phyloP scores from a whole-genome alignment of 2,113 vertebrate species.

The Ictidomys tridecemlineatus region DNA sequence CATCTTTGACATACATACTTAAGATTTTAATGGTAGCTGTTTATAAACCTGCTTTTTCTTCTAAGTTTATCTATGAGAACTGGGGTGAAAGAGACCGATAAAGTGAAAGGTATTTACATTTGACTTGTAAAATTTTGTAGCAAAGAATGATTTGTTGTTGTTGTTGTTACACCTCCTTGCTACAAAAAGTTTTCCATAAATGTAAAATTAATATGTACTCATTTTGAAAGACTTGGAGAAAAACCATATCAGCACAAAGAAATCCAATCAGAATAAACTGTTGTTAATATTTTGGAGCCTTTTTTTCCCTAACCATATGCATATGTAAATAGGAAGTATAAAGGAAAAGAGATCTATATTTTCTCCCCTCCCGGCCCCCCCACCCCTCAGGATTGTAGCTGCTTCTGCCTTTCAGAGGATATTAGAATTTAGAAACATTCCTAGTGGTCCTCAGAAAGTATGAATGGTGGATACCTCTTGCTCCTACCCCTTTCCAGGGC shows the following conservation, averaged over 20 bases:
- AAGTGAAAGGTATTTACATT: background rate
- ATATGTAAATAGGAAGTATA: background rate
- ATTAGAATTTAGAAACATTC: background rate
- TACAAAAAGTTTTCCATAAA: background rate
- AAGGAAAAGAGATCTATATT: background rate
- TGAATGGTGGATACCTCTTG: background rate
- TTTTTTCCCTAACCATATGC: background rate
- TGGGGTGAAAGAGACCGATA: background rate
- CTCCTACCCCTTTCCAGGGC: background rate
- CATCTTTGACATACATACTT: constrained; percentile 48
- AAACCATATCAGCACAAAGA: background rate
- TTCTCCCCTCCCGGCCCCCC: too few relatives aligned
- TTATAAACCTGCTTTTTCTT: constrained; percentile 12
- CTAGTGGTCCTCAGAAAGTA: background rate
- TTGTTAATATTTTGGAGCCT: background rate
- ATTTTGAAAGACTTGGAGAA: background rate
- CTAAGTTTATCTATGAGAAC: background rate
- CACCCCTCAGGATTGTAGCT: background rate
- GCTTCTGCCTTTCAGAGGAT: constrained; percentile 1
- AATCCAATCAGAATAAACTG: background rate
- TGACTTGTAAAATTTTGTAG: constrained; percentile 46
- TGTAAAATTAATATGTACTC: constrained; percentile 18
- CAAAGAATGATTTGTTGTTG: background rate
- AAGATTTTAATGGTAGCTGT: constrained; percentile 35
- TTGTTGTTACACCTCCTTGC: background rate